A percentile compares a stretch with the other conserved stretches of the same genome.
phyloP scores from a whole-genome alignment of 2,113 vertebrate genomes.

The Xenus cinereus region DNA sequence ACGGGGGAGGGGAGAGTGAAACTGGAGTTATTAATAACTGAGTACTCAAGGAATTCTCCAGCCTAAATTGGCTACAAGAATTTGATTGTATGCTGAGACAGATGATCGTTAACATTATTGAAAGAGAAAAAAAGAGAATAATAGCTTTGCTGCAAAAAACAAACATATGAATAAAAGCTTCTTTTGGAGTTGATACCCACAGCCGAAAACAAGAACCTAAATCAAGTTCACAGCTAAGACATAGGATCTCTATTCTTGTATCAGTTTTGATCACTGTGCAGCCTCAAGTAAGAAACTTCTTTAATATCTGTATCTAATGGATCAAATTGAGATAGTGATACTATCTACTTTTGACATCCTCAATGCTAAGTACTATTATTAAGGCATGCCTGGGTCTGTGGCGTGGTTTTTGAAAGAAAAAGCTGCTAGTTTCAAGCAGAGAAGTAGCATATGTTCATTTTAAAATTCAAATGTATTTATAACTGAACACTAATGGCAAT shows the following conservation, averaged over 20 bases:
- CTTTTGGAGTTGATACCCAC: constrained; percentile 2
- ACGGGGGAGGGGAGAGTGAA: neutral
- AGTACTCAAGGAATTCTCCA: constrained; percentile 1
- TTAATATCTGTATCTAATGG: neutral
- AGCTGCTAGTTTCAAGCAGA: neutral
- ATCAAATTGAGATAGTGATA: neutral
- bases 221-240: neutral
- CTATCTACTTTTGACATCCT: neutral
- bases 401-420: neutral
- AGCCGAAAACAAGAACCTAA: neutral
- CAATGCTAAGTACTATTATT: neutral
- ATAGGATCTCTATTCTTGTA: neutral
- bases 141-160: neutral
- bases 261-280: neutral
- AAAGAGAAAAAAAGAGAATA: neutral
- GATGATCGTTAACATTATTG: neutral
- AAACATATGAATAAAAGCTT: constrained; percentile 23
- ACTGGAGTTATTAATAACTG: neutral
- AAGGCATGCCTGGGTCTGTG: neutral
- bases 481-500: neutral
- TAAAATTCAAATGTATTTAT: constrained; percentile 51
- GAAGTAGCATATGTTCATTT: neutral
- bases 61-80: neutral
- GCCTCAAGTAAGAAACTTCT: neutral
- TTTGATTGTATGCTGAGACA: neutral